phyloP scores from a whole-genome alignment of 2,113 vertebrate genomes.

The Alectura lathami region DNA sequence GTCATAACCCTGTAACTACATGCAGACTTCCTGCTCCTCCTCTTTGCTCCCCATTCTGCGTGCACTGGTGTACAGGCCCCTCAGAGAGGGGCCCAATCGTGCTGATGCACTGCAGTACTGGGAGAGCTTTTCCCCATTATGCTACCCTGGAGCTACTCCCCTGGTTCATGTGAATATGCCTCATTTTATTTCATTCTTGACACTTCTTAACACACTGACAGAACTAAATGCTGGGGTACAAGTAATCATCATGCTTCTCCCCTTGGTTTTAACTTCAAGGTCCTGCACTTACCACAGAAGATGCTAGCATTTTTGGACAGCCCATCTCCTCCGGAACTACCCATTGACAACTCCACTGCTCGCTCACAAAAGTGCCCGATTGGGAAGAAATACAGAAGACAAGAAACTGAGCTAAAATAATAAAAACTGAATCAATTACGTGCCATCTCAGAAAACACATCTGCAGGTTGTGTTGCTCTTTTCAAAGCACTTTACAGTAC shows the following conservation, averaged over 20 bases:
- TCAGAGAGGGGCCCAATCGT: no score
- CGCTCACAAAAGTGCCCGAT: neutral
- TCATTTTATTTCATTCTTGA: neutral
- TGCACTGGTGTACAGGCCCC: no score
- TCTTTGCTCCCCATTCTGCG: no score
- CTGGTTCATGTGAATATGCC: no score
- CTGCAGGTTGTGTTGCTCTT: neutral
- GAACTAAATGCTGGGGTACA: neutral
- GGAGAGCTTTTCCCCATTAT: no score
- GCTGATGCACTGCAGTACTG: no score
- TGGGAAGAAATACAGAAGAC: neutral
- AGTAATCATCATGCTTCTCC: neutral
- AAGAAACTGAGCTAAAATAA: neutral
- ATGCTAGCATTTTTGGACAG: neutral
- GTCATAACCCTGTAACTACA: neutral
- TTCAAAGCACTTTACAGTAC: neutral
- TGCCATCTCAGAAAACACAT: neutral
- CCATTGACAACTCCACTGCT: neutral
- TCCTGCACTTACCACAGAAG: neutral
- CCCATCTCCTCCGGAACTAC: neutral
- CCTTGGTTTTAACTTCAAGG: neutral
- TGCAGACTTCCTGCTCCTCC: neutral
- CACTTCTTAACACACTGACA: neutral
- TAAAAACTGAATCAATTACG: neutral
- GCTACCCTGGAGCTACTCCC: no score